Evolutionary conservation across 2,113 vertebrate species (phyloP), one percentile per base, ranked within the genome.

Genomic region (Corythaixoides concolor): DNA sequence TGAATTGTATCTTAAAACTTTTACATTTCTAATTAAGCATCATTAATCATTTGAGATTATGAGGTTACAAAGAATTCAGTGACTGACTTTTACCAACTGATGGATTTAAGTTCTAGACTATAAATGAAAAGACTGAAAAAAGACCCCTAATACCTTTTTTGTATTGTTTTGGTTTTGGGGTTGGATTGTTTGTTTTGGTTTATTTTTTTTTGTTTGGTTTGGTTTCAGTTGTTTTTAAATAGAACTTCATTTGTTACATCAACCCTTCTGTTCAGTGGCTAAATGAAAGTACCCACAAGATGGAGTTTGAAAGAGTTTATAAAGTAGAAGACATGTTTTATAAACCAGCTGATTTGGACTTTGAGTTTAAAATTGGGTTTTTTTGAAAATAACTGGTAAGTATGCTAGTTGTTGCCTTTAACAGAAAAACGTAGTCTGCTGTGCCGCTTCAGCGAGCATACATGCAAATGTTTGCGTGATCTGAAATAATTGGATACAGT

Each of bases 61-160:
- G 30, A 35, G 18, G 30, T 47, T 93, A 55, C 56, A 49, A 59
- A 59, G 18, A 89, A 47, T 32, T 41, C 13, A 0, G 3, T 81
- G 47, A n/a, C 4, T 78, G 55, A 32, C 28, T 41, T 55, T 19
- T 68, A 26, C 15, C 16, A 11, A 37, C 24, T n/a, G 28, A 32
- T 41, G 22, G 50, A 35, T 52, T 64, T 58, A 81, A 73, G 15
- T 83, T 64, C 43, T 49, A 64, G 49, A 18, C 22, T 53, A 18
- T 21, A 69, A 47, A 82, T 70, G 13, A 37, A 27, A 69, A 60
- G 45, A 62, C 12, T 37, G 30, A 39, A 59, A 75, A 85, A 70
- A 60, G 18, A 62, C 11, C 11, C 9, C 6, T 16, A 53, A 0
- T 67, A 12, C 5, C 1, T 23, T 35, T 11, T 20, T n/a, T 59